Percentiles rank a stretch among this genome's conserved stretches.
phyloP scores from a whole-genome alignment of 2,888 invertebrate species.

The Nasonovia ribisnigri region DNA sequence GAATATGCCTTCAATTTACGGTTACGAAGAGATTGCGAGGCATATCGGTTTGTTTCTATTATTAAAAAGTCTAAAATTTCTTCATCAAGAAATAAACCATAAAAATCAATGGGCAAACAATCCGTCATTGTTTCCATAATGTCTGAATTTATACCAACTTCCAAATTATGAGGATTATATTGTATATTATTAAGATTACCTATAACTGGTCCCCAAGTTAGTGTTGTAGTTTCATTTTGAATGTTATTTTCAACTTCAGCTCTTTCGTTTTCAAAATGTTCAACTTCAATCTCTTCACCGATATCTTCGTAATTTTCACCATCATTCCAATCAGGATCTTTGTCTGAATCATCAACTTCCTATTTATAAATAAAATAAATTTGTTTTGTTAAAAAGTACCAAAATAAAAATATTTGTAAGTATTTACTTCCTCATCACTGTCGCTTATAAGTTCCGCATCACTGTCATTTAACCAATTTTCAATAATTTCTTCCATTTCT shows the following conservation, averaged over 20 bases:
- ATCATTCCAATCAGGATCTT: too few species aligned
- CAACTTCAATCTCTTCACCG: too few species aligned
- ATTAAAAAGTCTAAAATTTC: constrained; percentile 9
- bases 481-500: background rate
- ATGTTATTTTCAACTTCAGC: too few species aligned
- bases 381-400: too few species aligned
- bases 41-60: background rate
- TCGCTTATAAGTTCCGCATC: background rate
- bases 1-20: background rate
- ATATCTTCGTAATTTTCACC: too few species aligned
- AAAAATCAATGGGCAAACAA: background rate
- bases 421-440: too few species aligned
- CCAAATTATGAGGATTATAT: background rate
- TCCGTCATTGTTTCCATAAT: background rate
- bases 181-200: background rate
- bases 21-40: background rate
- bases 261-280: too few species aligned
- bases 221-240: too few species aligned
- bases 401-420: too few species aligned
- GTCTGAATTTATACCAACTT: background rate
- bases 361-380: too few species aligned
- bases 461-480: constrained; percentile 4
- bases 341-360: too few species aligned
- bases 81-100: constrained; percentile 1
- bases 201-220: background rate